phyloP scores from a whole-genome alignment of 2,797 vertebrate genomes.

The Austrolebias charrua region DNA sequence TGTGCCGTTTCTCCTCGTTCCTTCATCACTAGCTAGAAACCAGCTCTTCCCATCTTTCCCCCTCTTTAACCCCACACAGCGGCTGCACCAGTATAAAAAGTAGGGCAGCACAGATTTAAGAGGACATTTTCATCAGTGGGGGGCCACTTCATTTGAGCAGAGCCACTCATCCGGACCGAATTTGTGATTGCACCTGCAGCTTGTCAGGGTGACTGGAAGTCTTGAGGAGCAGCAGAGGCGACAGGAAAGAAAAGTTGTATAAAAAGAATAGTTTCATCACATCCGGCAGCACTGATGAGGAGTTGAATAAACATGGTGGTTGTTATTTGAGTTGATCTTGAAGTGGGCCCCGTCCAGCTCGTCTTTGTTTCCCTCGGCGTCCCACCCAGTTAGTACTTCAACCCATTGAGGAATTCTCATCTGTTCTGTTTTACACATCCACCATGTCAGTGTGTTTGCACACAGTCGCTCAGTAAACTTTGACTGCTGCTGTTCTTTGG shows the following conservation, averaged over 20 bases:
- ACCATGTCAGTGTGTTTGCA: no score
- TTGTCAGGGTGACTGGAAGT: slow-evolving; percentile 24
- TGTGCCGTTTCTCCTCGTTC: not conserved
- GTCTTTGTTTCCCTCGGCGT: slow-evolving; percentile 22
- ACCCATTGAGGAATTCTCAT: slow-evolving; percentile 8
- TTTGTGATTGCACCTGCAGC: not conserved
- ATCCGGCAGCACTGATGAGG: slow-evolving; percentile 7
- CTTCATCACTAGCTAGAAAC: slow-evolving; percentile 14
- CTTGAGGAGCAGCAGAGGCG: slow-evolving; percentile 1
- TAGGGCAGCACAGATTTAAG: slow-evolving; percentile 63
- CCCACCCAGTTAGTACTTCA: slow-evolving; percentile 18
- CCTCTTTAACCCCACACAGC: slow-evolving; percentile 36
- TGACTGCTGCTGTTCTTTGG: not conserved
- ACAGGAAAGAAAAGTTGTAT: slow-evolving; percentile 13
- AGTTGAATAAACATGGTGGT: slow-evolving; percentile 41
- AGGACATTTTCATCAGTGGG: slow-evolving; percentile 61
- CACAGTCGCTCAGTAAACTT: not conserved
- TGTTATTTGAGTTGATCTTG: slow-evolving; percentile 15
- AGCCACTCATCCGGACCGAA: slow-evolving; percentile 47
- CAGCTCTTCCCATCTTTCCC: slow-evolving; percentile 7
- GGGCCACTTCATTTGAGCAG: slow-evolving; percentile 62
- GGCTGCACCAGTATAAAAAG: slow-evolving; percentile 51
- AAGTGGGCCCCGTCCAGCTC: slow-evolving; percentile 25
- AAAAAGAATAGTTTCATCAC: slow-evolving; percentile 1
- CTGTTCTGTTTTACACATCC: not conserved